A percentile compares a stretch with the other conserved stretches of the same genome.
Evolutionary conservation across 2,888 invertebrate genomes (phyloP).

Genomic region (Hirtodrosophila confusa): DNA sequence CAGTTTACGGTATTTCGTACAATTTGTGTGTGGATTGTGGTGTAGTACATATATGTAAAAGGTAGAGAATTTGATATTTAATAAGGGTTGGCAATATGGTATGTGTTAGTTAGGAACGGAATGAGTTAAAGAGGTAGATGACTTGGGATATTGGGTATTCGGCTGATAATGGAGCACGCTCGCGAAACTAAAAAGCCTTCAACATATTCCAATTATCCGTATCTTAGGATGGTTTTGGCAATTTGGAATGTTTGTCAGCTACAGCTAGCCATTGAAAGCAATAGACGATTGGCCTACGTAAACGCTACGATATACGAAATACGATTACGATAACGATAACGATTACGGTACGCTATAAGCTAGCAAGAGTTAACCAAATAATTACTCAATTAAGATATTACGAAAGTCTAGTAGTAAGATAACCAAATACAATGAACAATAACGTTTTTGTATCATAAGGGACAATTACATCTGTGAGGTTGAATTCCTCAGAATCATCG

Average conservation of each 20-base stretch:
- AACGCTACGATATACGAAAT: slow-evolving; percentile 66
- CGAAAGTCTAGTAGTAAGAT: slow-evolving; percentile 44
- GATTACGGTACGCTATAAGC: slow-evolving; percentile 46
- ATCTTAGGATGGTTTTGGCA: slow-evolving; percentile 61
- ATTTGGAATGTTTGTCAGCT: slow-evolving; percentile 62
- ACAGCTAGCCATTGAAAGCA: slow-evolving; percentile 62
- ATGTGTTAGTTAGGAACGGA: slow-evolving; percentile 8
- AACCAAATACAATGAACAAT: slow-evolving; percentile 41
- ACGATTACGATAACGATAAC: slow-evolving; percentile 28
- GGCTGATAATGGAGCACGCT: slow-evolving; percentile 11
- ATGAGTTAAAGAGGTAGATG: slow-evolving; percentile 41
- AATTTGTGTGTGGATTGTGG: slow-evolving; percentile 6
- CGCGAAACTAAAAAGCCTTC: slow-evolving; percentile 39
- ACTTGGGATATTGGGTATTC: not conserved
- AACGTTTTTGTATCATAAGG: slow-evolving; percentile 43
- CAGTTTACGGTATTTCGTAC: slow-evolving; percentile 29
- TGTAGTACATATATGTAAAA: slow-evolving; percentile 66
- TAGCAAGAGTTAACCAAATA: slow-evolving; percentile 61
- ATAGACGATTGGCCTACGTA: slow-evolving; percentile 62
- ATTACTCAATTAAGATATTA: slow-evolving; percentile 58
- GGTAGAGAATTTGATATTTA: slow-evolving; percentile 79
- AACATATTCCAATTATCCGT: slow-evolving; percentile 72
- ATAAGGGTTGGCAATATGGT: slow-evolving; percentile 30
- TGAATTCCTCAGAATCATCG: slow-evolving; percentile 96
- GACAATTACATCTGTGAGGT: slow-evolving; percentile 90